Evolutionary conservation across 2,888 invertebrate genomes (phyloP).

Genomic region (Archips crataeganus): DNA sequence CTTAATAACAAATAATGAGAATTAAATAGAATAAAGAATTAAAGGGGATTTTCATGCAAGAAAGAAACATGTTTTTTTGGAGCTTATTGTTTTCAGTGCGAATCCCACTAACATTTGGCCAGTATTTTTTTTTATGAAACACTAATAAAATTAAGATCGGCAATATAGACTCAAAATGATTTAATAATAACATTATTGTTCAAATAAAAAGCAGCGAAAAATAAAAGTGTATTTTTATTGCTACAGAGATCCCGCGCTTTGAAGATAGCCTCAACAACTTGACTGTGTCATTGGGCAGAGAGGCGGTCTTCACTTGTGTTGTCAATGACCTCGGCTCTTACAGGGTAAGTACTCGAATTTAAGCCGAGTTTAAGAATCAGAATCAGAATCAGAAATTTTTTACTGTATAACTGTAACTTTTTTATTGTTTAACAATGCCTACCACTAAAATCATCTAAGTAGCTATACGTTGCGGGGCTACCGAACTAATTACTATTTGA

Average conservation of each 20-base stretch:
- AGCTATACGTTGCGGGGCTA: too few relatives aligned
- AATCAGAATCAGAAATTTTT: too few relatives aligned
- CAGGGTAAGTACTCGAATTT: slow-evolving; percentile 87
- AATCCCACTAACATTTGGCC: too few relatives aligned
- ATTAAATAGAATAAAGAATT: neutral
- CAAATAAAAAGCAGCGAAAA: slow-evolving; percentile 5
- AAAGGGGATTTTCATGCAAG: too few relatives aligned
- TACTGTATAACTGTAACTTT: too few relatives aligned
- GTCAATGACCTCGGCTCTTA: slow-evolving; percentile 92
- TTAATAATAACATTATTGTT: neutral
- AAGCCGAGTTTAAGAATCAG: neutral
- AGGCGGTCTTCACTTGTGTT: slow-evolving; percentile 93
- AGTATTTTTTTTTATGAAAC: too few relatives aligned
- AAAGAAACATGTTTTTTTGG: too few relatives aligned
- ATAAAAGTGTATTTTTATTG: slow-evolving; percentile 50
- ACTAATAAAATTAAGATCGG: neutral
- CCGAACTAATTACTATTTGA: too few relatives aligned
- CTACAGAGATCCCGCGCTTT: slow-evolving; percentile 89
- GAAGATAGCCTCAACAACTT: slow-evolving; percentile 92
- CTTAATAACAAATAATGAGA: neutral
- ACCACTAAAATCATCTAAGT: neutral
- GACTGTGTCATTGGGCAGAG: slow-evolving; percentile 92
- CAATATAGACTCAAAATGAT: neutral
- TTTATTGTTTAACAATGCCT: neutral
- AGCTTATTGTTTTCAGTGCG: too few relatives aligned